These are phyloP conservation scores for Antigone vipio DNA, from an alignment of 2,113 vertebrate species.

Conservation along the genomic window DNA sequence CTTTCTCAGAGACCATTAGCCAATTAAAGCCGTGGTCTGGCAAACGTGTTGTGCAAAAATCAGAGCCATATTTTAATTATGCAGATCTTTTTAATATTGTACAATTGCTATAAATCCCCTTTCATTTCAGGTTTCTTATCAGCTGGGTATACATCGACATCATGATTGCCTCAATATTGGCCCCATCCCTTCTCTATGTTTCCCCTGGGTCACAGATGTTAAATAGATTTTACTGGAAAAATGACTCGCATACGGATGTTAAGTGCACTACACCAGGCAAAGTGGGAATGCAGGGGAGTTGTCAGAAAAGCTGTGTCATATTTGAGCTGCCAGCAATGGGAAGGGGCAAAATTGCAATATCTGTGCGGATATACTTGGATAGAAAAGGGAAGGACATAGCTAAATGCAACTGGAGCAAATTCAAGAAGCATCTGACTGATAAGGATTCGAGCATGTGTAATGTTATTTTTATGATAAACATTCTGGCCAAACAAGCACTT, in stretches of 20 bases:
- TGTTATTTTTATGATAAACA: constrained; percentile 34
- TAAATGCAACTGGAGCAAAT: not conserved
- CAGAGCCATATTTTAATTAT: not conserved
- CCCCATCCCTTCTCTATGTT: not conserved
- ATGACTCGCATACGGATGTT: not conserved
- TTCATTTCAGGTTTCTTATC: not conserved
- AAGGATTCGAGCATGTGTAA: constrained; percentile 18
- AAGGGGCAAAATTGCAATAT: not conserved
- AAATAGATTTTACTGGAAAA: not conserved
- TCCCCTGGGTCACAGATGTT: not conserved
- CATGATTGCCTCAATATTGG: fast-evolving
- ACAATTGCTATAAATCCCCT: not conserved
- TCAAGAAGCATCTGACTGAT: constrained; percentile 7
- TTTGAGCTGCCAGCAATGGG: not conserved
- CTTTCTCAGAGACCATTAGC: not conserved
- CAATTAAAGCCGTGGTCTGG: not conserved
- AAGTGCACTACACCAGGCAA: not conserved
- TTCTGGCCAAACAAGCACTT: constrained; percentile 19
- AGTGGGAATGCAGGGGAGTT: not conserved
- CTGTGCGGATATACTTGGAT: not conserved
- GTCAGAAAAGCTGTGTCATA: not conserved
- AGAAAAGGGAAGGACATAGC: not conserved
- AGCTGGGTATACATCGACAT: not conserved
- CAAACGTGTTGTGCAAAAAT: not conserved
- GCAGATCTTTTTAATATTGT: not conserved